Evolutionary conservation across 2,888 invertebrate genomes (phyloP).

Genomic region (Phoenoteleia sp.): DNA sequence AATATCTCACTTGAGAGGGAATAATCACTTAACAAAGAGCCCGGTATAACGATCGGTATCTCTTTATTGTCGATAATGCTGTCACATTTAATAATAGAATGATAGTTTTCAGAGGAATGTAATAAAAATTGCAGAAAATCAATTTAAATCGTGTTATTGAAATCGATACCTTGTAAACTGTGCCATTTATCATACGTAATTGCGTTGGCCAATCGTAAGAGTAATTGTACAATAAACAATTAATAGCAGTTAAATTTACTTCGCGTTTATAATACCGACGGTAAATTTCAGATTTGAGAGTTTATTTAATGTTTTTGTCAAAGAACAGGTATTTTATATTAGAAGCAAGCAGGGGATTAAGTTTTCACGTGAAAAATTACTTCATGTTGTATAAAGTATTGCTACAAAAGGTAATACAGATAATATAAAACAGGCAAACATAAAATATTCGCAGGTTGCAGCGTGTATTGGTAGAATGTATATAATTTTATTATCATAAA

Average conservation of each 20-base stretch:
- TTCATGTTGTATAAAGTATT: too few relatives aligned
- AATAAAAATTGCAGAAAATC: slow-evolving; percentile 48
- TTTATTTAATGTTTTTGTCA: background rate
- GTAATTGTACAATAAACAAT: slow-evolving; percentile 25
- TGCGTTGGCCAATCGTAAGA: slow-evolving; percentile 6
- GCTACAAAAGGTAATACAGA: too few relatives aligned
- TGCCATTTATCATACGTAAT: slow-evolving; percentile 38
- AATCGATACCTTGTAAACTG: slow-evolving; percentile 26
- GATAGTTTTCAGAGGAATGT: slow-evolving; percentile 46
- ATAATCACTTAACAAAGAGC: slow-evolving; percentile 53
- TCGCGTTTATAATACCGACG: slow-evolving; percentile 1
- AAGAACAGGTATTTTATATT: background rate
- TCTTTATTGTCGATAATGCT: slow-evolving; percentile 59
- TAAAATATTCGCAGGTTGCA: too few relatives aligned
- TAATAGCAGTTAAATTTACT: slow-evolving; percentile 14
- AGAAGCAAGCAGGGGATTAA: too few relatives aligned
- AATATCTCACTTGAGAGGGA: slow-evolving; percentile 35
- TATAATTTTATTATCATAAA: too few relatives aligned
- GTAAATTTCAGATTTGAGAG: background rate
- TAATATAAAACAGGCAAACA: too few relatives aligned
- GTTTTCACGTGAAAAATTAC: too few relatives aligned
- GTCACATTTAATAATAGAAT: slow-evolving; percentile 65
- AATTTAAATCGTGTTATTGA: slow-evolving; percentile 46
- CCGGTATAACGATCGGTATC: slow-evolving; percentile 45
- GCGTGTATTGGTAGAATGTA: too few relatives aligned